Base-by-base conservation (phyloP, 2,797 vertebrate species). In the Aplochiton taeniatus region DNA sequence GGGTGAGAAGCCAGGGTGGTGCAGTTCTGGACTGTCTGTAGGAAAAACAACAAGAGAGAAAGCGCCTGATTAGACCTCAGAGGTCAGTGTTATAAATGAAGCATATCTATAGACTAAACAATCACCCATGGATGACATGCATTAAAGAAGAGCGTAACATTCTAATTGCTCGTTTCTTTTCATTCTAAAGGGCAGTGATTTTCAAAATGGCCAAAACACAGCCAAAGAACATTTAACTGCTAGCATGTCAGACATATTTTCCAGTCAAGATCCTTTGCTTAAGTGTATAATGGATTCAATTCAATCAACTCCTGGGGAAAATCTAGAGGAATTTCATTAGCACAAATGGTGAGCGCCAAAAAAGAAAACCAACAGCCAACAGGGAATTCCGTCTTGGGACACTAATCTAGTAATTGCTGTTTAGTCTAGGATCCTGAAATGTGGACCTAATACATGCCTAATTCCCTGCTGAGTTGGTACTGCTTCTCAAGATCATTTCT, bases 1-100 rank as follows among this genome's bases (percentile, higher is more conserved):
- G 75, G 95, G 96, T 57, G 95, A 96, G 76, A 93, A 86, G 58
- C 95, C 91, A 44, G 82, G 60, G 3, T 81, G 75, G 65, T 89
- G 87, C 63, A 89, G 67, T 65, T 95, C 95, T 60, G 81, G 75
- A 56, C 85, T 90, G 82, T 92, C 94, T 90, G 71, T 14, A 68
- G 49, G 71, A 63, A 17, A 69, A 70, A 83, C 11, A 68, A 77
- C 12, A 81, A 14, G 12, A 74, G 5, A 74, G 2, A 61, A 20
- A 49, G 19, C 8, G 2, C 19, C 47, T 12, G 65, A 65, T 82
- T 69, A 80, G 58, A 11, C 19, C 11, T 18, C 53, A 31, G 19
- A 41, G 53, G 11, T 12, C 47, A n/a, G n/a, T n/a, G n/a, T n/a
- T n/a, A n/a, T 4, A 48, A 48, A 11, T 12, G n/a, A n/a, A n/a